Percentiles rank a stretch among this genome's conserved stretches.
Conservation (phyloP, 2,797 vertebrate genomes). For the Psittacula derbiana region DNA sequence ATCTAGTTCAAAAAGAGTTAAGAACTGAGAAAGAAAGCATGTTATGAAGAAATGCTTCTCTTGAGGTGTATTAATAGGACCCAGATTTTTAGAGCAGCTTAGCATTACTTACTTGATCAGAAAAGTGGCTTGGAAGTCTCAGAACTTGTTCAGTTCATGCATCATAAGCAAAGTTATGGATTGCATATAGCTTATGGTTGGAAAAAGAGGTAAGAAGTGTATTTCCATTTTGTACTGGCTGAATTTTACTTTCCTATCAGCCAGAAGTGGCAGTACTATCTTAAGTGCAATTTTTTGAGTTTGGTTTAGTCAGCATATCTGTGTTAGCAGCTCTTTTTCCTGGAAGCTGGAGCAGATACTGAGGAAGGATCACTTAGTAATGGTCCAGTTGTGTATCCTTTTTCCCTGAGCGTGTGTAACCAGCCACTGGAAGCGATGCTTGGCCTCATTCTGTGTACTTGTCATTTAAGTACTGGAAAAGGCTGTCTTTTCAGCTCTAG, state of each 20-base stretch:
- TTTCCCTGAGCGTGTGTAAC: neutral
- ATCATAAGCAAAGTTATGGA: neutral
- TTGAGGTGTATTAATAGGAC: neutral
- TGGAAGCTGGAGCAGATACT: neutral
- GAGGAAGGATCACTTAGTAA: neutral
- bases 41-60: neutral
- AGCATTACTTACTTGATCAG: neutral
- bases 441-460: neutral
- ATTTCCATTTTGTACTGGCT: neutral
- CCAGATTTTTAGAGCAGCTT: neutral
- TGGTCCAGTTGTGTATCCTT: neutral
- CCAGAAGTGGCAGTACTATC: neutral
- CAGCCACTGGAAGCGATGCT: neutral
- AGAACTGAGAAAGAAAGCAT: neutral
- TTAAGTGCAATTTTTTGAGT: neutral
- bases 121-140: neutral
- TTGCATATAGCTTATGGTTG: neutral
- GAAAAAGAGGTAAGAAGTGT: neutral
- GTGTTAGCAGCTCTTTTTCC: neutral
- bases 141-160: rapidly evolving
- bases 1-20: neutral
- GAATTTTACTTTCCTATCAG: neutral
- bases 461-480: neutral
- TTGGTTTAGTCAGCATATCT: neutral
- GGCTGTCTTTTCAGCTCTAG: neutral